These are phyloP conservation scores for Asbolus verrucosus DNA, from an alignment of 1,140 invertebrate genomes.

Conservation along the genomic window DNA sequence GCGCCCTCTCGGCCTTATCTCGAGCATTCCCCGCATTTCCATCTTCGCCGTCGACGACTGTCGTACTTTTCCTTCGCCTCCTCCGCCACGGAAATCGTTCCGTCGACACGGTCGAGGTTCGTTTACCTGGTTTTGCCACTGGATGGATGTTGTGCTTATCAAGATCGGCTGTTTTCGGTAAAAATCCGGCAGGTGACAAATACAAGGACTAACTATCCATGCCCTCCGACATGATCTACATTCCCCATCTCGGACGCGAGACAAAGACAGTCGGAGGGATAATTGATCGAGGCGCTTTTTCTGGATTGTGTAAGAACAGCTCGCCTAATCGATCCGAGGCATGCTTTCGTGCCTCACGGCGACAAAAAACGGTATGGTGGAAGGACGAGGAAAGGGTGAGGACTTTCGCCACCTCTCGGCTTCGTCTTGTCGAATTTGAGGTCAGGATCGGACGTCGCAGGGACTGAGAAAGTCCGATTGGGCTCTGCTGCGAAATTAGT, in stretches of 20 bases:
- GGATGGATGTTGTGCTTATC: slow-evolving; percentile 5
- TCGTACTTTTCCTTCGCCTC: too few species aligned
- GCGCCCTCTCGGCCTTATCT: slow-evolving; percentile 19
- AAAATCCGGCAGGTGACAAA: slow-evolving; percentile 30
- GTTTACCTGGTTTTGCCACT: slow-evolving; percentile 29
- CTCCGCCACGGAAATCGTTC: too few species aligned
- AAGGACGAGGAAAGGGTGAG: too few species aligned
- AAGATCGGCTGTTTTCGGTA: slow-evolving; percentile 15
- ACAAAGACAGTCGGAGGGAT: slow-evolving; percentile 2
- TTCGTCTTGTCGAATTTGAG: too few species aligned
- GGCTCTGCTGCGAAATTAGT: too few species aligned
- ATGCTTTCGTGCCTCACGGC: too few species aligned
- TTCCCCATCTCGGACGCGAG: background rate
- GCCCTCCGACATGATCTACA: background rate
- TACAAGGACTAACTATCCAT: slow-evolving; percentile 15
- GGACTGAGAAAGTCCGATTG: too few species aligned
- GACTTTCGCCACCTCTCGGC: too few species aligned
- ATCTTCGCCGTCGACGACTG: too few species aligned
- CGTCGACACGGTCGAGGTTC: background rate
- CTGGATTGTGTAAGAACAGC: slow-evolving; percentile 9
- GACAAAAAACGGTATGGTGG: too few species aligned
- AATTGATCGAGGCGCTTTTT: slow-evolving; percentile 15
- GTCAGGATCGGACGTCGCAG: too few species aligned
- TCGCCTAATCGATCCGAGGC: background rate
- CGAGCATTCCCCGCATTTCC: slow-evolving; percentile 14